Evolutionary conservation across 2,888 invertebrate species (phyloP).

Genomic region (Dimorphilus gyrociliatus): DNA sequence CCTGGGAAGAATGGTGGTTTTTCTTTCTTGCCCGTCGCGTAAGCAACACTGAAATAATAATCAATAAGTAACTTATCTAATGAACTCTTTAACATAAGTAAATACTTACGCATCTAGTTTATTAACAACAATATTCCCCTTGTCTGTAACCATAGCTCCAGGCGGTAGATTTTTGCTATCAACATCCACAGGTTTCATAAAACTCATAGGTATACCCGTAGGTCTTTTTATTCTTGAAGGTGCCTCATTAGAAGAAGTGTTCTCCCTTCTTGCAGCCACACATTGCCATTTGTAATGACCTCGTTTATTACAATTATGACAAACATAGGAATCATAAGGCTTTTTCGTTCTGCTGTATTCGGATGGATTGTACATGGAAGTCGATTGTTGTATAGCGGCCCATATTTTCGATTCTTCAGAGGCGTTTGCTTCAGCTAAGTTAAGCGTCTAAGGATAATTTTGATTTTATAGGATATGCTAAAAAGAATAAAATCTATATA

Average conservation of each 20-base stretch:
- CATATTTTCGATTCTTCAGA: constrained; percentile 93
- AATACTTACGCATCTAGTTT: constrained; percentile 62
- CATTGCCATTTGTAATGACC: constrained; percentile 98
- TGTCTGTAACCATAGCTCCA: constrained; percentile 76
- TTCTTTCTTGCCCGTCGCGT: constrained; percentile 54
- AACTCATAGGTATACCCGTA: constrained; percentile 91
- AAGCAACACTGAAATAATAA: constrained; percentile 59
- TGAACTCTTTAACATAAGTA: constrained; percentile 1
- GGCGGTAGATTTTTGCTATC: no score
- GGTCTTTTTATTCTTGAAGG: constrained; percentile 50
- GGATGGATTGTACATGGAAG: constrained; percentile 87
- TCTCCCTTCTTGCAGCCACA: constrained; percentile 43
- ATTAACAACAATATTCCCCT: constrained; percentile 71
- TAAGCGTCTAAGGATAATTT: constrained; percentile 45
- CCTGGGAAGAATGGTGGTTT: constrained; percentile 51
- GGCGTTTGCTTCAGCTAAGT: constrained; percentile 71
- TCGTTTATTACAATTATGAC: constrained; percentile 78
- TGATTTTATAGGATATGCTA: background rate
- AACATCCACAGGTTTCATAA: constrained; percentile 82
- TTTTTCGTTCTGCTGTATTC: constrained; percentile 52
- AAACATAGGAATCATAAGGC: constrained; percentile 48
- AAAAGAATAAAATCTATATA: background rate
- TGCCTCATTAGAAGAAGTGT: constrained; percentile 6
- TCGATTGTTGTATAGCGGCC: constrained; percentile 92
- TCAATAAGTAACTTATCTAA: constrained; percentile 5